Conservation (phyloP, 2,113 vertebrate species). For the Gallinago undulata region DNA sequence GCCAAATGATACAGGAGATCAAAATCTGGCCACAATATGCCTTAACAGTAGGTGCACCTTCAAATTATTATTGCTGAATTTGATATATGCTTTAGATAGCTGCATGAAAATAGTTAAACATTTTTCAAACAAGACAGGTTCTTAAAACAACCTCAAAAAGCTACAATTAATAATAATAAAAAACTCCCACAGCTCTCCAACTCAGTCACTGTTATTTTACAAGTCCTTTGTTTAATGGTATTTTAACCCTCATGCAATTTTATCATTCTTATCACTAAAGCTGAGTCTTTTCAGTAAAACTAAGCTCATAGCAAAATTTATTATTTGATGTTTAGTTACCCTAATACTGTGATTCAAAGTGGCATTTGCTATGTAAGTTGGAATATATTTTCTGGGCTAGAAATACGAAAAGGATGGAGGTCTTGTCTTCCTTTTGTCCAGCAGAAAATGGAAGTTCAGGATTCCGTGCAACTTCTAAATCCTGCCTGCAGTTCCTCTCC, state of each 20-base stretch:
- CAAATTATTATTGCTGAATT: conserved; percentile 14
- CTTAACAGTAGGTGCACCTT: not conserved
- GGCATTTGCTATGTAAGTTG: not conserved
- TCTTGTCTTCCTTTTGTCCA: not conserved
- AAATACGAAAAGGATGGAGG: not conserved
- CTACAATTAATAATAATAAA: not conserved
- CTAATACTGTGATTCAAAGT: not conserved
- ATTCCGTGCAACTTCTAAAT: not conserved
- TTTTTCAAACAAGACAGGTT: conserved; percentile 18
- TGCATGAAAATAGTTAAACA: conserved; percentile 12
- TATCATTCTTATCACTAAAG: not conserved
- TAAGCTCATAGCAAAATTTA: not conserved
- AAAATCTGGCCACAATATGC: not conserved
- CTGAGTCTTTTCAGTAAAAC: not conserved
- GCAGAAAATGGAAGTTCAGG: not conserved
- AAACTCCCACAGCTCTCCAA: not conserved
- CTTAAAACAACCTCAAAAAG: not conserved
- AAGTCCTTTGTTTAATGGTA: not conserved
- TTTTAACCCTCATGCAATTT: not conserved
- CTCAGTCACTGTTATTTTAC: not conserved
- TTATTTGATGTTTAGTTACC: not conserved
- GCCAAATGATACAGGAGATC: conserved; percentile 1
- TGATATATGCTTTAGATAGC: conserved; percentile 1
- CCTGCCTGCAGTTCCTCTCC: not conserved
- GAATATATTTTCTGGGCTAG: not conserved